Base-by-base conservation (phyloP, 2,888 invertebrate genomes). In the Pandemis cinnamomeana region DNA sequence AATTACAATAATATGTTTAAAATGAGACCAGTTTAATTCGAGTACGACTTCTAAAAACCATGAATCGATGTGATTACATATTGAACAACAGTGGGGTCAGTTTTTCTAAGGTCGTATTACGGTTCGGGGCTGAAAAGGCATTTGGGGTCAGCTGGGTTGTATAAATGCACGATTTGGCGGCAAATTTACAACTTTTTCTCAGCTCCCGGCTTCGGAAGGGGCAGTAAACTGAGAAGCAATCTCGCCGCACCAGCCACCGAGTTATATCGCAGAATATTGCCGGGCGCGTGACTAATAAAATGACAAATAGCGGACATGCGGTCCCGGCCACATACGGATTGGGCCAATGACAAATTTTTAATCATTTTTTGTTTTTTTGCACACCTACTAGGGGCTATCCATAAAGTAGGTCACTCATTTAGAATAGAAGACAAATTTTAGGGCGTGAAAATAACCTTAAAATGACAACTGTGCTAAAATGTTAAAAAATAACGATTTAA, bases 111-210 rank as follows among this genome's bases (percentile, higher is more conserved):
- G 84, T 81, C 82, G 83, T 86, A 89, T 87, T 87, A 89, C 85
- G 80, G 84, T 81, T 81, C 81, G 83, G 84, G 86, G 85, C 85
- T 84, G 86, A 72, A 60, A 69, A 85, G 83, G 83, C 83, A 82
- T 83, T 86, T 86, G 87, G 86, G 92, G 91, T 91, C 91, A 92
- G 88, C 87, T 80, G 85, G 89, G 88, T 86, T 87, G 91, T 89
- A 92, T 90, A 91, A 92, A 91, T 87, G 90, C 86, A 86, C 90
- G 89, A 91, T 93, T 92, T 89, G 89, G 86, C 81, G 87, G 87
- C 87, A 90, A 93, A 92, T 92, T 92, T 93, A 93, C 92, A 92
- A 92, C 91, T 91, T 91, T 91, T 91, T 91, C 90, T 87, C 87
- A 82, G 83, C 85, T 84, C 86, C 80, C 80, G 86, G 86, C 86